Evolutionary conservation across 64 coral and sea anemone genomes (phyloP).

Genomic region (Platygyra sinensis): DNA sequence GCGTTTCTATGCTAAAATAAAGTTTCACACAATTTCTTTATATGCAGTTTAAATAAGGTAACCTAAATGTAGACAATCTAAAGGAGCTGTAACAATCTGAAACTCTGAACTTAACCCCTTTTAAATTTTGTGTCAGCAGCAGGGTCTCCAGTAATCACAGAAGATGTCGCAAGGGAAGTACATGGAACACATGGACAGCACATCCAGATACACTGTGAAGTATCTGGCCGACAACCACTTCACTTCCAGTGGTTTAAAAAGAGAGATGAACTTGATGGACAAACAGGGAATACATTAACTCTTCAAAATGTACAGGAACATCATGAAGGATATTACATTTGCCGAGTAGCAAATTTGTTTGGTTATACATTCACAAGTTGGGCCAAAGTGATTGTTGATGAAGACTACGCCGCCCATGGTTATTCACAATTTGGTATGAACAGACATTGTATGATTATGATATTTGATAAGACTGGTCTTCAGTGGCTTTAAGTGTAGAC

Average conservation of each 20-base stretch:
- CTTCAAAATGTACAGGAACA: constrained; percentile 40
- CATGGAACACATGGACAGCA: constrained; percentile 2
- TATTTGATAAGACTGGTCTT: too few relatives aligned
- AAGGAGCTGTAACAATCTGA: too few relatives aligned
- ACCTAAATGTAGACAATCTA: too few relatives aligned
- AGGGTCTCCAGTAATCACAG: constrained; percentile 13
- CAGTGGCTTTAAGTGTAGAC: too few relatives aligned
- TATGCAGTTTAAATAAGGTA: too few relatives aligned
- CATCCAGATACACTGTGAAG: constrained; percentile 45
- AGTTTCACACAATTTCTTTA: too few relatives aligned
- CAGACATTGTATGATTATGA: too few relatives aligned
- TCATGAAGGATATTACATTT: constrained; percentile 83
- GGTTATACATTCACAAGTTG: constrained; percentile 74
- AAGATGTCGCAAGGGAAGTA: constrained; percentile 3
- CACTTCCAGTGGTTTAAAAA: constrained; percentile 97
- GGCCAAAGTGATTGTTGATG: constrained; percentile 42
- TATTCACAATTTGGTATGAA: constrained; percentile 18
- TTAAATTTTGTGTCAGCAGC: not conserved
- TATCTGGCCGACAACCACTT: constrained; percentile 58
- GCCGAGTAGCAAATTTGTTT: constrained; percentile 76
- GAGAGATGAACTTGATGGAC: constrained; percentile 24
- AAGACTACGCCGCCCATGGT: not conserved
- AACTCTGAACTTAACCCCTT: not conserved
- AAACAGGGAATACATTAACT: constrained; percentile 41
- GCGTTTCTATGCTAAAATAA: too few relatives aligned